These are phyloP conservation scores for Pao palembangensis DNA, from an alignment of 2,113 vertebrate species.

Conservation along the genomic window DNA sequence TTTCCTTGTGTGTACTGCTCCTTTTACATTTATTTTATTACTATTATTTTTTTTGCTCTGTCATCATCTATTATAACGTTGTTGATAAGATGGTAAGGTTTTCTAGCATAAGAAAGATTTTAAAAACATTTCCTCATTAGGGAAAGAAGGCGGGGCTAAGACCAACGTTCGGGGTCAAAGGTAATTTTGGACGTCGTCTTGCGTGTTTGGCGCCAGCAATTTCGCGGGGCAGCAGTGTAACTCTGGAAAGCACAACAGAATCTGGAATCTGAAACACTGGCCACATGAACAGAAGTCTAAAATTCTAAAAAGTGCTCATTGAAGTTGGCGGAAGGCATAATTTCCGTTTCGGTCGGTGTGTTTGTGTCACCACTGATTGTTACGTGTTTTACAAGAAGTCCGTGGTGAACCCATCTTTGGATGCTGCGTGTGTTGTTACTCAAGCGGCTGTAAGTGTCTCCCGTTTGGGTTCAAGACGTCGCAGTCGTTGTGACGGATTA, in stretches of 20 bases:
- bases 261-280: neutral
- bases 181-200: slow-evolving; percentile 64
- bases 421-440: neutral
- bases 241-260: neutral
- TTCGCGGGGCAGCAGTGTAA: slow-evolving; percentile 67
- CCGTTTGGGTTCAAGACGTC: too few relatives aligned
- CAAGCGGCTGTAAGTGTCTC: neutral
- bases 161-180: slow-evolving; percentile 69
- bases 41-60: too few relatives aligned
- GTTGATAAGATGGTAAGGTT: too few relatives aligned
- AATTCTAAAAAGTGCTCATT: neutral
- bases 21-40: too few relatives aligned
- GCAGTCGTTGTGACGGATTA: too few relatives aligned
- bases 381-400: neutral
- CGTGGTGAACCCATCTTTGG: neutral
- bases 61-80: too few relatives aligned
- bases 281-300: neutral
- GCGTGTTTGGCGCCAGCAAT: slow-evolving; percentile 78
- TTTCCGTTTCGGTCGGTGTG: too few relatives aligned
- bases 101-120: too few relatives aligned
- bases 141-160: slow-evolving; percentile 30
- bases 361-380: neutral
- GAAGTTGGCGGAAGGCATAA: too few relatives aligned
- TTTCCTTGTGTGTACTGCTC: too few relatives aligned
- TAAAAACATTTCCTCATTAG: slow-evolving; percentile 6